Evolutionary conservation across 1,140 invertebrate genomes (phyloP).

Genomic region (Megalopta genalis): DNA sequence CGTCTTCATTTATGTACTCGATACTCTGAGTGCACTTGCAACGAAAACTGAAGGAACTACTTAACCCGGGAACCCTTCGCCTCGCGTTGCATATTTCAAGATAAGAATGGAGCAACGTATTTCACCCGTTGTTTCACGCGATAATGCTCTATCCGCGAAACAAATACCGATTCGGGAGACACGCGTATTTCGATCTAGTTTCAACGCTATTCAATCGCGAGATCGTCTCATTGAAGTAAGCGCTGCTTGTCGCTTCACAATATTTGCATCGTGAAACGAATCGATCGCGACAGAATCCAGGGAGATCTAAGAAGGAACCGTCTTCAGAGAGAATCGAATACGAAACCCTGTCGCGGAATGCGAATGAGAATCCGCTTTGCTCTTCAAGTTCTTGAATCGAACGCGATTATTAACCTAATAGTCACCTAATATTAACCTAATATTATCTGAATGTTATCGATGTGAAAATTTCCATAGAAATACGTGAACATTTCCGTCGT

Average conservation of each 20-base stretch:
- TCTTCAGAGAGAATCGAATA: neutral
- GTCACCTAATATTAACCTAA: too few species aligned
- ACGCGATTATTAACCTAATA: too few species aligned
- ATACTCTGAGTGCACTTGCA: neutral
- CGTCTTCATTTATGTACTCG: neutral
- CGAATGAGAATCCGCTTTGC: constrained; percentile 23
- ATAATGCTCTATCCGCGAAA: neutral
- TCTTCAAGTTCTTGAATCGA: neutral
- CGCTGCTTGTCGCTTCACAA: neutral
- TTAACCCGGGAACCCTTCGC: neutral
- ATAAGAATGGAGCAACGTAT: neutral
- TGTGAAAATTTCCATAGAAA: too few species aligned
- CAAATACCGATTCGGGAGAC: neutral
- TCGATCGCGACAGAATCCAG: neutral
- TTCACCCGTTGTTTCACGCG: neutral
- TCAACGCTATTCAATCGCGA: neutral
- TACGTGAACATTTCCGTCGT: too few species aligned
- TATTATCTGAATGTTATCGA: too few species aligned
- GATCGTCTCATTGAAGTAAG: neutral
- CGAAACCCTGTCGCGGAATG: constrained; percentile 3
- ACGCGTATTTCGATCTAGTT: neutral
- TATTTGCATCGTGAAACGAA: neutral
- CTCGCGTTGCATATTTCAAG: neutral
- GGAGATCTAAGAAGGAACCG: neutral
- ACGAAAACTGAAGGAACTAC: neutral